Conservation (phyloP, 2,888 invertebrate species). For the Drosophila subsilvestris region DNA sequence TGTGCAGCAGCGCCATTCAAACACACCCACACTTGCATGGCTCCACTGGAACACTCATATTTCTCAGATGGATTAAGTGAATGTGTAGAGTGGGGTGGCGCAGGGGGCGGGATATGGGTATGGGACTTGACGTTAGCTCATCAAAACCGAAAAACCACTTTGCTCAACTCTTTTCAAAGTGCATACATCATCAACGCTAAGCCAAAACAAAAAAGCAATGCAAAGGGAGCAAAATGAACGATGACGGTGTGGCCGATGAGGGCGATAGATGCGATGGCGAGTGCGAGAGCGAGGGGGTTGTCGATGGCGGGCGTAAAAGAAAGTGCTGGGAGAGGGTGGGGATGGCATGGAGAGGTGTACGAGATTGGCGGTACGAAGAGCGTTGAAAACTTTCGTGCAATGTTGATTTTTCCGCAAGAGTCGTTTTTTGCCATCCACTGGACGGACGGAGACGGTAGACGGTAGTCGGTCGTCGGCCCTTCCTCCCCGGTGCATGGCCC, state of each 20-base stretch:
- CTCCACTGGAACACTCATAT: conserved; percentile 41
- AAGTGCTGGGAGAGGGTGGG: background rate
- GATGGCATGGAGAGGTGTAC: conserved; percentile 8
- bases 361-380: conserved; percentile 13
- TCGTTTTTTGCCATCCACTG: conserved; percentile 64
- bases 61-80: conserved; percentile 12
- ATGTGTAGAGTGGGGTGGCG: conserved; percentile 1
- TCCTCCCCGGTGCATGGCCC: conserved; percentile 7
- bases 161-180: conserved; percentile 78
- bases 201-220: conserved; percentile 68
- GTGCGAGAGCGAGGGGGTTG: too few relatives aligned
- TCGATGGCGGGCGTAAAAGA: background rate
- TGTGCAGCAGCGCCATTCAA: conserved; percentile 66
- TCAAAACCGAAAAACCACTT: conserved; percentile 76
- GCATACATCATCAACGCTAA: conserved; percentile 77
- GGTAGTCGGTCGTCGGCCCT: conserved; percentile 12
- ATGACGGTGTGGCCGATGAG: conserved; percentile 25
- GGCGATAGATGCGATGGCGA: background rate
- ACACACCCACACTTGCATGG: conserved; percentile 30
- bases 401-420: conserved; percentile 79
- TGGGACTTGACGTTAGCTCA: conserved; percentile 69
- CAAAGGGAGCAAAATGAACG: conserved; percentile 48
- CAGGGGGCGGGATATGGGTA: conserved; percentile 14
- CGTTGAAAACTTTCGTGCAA: conserved; percentile 73
- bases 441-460: conserved; percentile 44